Conservation (phyloP, 2,797 vertebrate genomes). For the Sebastes diploproa region DNA sequence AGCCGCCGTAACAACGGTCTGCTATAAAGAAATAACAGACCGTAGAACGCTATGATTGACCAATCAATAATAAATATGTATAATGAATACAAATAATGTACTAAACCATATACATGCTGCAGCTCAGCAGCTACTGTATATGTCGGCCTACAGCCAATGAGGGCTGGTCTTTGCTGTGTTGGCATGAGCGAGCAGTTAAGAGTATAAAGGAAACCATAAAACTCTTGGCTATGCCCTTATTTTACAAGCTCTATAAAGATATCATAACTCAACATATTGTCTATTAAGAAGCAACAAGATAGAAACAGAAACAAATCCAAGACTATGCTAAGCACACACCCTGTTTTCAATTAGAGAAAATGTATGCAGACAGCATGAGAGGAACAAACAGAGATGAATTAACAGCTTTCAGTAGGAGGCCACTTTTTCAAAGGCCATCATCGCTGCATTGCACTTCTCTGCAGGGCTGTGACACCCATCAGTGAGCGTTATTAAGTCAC, state of each 20-base stretch:
- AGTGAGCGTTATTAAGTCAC: conserved; percentile 14
- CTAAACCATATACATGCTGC: neutral
- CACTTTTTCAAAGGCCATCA: conserved; percentile 18
- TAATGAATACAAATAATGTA: neutral
- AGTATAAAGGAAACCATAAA: conserved; percentile 43
- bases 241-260: conserved; percentile 42
- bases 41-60: no score
- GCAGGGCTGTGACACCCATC: conserved; percentile 27
- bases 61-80: neutral
- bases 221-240: conserved; percentile 21
- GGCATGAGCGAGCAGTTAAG: conserved; percentile 14
- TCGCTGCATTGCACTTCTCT: neutral
- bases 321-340: neutral
- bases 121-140: conserved; percentile 2
- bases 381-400: conserved; percentile 30
- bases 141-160: neutral
- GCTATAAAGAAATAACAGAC: no score
- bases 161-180: conserved; percentile 2
- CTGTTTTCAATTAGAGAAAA: conserved; percentile 26
- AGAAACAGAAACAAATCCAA: neutral
- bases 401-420: conserved; percentile 20
- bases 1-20: no score
- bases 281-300: conserved; percentile 40
- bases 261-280: conserved; percentile 46
- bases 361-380: conserved; percentile 13